phyloP scores from a whole-genome alignment of 2,113 vertebrate genomes.

The Channa argus region DNA sequence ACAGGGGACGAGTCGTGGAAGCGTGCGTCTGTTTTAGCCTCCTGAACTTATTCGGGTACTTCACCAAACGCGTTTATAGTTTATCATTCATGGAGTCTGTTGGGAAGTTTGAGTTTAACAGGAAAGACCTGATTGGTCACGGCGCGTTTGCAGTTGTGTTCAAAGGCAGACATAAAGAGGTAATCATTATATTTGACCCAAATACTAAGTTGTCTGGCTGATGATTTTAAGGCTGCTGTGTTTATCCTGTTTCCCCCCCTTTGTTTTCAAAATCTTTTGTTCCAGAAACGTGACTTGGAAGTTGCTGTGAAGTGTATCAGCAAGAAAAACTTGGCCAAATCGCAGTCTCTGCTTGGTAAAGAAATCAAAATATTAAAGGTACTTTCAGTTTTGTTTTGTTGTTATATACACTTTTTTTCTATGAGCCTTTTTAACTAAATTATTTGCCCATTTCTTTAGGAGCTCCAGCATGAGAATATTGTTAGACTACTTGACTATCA shows the following conservation, averaged over 20 bases:
- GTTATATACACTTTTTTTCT: background rate
- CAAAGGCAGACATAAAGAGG: constrained; percentile 95
- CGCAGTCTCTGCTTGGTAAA: constrained; percentile 92
- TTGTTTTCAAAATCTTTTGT: background rate
- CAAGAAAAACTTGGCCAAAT: constrained; percentile 96
- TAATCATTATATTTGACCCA: constrained; percentile 57
- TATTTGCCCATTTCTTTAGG: constrained; percentile 79
- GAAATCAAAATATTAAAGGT: constrained; percentile 99
- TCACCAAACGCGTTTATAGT: background rate
- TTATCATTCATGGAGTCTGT: constrained; percentile 87
- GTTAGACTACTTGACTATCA: constrained; percentile 96
- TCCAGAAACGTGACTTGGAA: constrained; percentile 92
- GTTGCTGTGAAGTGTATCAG: constrained; percentile 98
- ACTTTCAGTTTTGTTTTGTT: constrained; percentile 40
- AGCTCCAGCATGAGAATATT: constrained; percentile 97
- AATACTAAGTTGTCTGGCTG: background rate
- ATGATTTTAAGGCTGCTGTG: background rate
- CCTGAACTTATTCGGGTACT: constrained; percentile 44
- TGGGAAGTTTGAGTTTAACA: constrained; percentile 95
- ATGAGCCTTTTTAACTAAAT: constrained; percentile 1
- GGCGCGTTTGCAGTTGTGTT: constrained; percentile 98
- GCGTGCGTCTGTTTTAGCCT: constrained; percentile 46
- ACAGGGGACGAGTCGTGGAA: constrained; percentile 55
- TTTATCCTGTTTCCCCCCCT: background rate
- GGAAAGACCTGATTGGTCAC: constrained; percentile 95